phyloP scores from a whole-genome alignment of 2,888 invertebrate genomes.

The Pandemis corylana region DNA sequence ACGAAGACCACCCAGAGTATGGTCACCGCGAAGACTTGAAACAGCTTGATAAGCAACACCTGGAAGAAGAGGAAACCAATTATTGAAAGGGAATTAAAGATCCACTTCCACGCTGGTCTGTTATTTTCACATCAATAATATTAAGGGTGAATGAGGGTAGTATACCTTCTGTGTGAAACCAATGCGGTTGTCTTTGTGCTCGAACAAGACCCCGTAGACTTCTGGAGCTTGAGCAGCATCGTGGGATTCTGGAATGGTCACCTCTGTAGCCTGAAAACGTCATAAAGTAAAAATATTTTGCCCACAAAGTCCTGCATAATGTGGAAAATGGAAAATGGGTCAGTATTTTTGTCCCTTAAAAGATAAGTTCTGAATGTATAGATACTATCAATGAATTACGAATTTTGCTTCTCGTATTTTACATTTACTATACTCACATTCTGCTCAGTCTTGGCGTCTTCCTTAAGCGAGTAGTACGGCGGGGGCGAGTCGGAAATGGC shows the following conservation, averaged over 20 bases:
- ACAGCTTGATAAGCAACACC: not conserved
- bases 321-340: too few relatives aligned
- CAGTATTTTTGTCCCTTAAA: too few relatives aligned
- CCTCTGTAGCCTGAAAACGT: not conserved
- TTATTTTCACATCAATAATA: not conserved
- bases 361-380: too few relatives aligned
- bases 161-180: conserved; percentile 12
- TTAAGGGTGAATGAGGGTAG: too few relatives aligned
- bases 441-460: not conserved
- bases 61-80: not conserved
- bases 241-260: not conserved
- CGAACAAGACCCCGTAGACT: not conserved
- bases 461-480: not conserved
- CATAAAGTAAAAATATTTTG: not conserved
- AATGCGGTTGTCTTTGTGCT: conserved; percentile 1
- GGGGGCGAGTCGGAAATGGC: not conserved
- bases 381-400: too few relatives aligned
- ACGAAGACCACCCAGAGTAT: not conserved
- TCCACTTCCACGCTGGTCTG: not conserved
- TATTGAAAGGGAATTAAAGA: not conserved
- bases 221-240: not conserved
- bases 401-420: too few relatives aligned
- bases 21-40: not conserved
- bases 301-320: too few relatives aligned
- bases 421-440: not conserved